Evolutionary conservation across 1,140 invertebrate species (phyloP).

Genomic region (Calephelis nemesis): DNA sequence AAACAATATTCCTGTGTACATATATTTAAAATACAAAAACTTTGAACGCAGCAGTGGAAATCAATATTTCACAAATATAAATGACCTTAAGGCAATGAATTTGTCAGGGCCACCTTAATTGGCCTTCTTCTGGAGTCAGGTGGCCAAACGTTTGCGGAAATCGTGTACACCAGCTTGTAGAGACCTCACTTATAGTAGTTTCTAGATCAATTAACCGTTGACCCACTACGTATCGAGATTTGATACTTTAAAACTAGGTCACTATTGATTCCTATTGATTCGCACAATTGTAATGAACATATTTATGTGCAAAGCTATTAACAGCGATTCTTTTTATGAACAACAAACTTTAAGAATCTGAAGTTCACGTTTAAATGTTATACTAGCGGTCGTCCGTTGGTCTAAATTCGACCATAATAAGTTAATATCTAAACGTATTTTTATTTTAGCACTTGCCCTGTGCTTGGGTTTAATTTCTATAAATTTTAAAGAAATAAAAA

Average conservation of each 20-base stretch:
- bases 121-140: background rate
- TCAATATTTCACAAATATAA: background rate
- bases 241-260: constrained; percentile 41
- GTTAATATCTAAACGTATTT: too few relatives aligned
- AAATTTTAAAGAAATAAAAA: too few relatives aligned
- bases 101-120: background rate
- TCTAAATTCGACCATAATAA: too few relatives aligned
- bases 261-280: constrained; percentile 33
- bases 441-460: too few relatives aligned
- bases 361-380: too few relatives aligned
- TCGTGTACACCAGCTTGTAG: constrained; percentile 33
- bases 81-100: background rate
- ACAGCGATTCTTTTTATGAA: background rate
- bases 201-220: constrained; percentile 53
- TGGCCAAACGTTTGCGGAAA: constrained; percentile 41
- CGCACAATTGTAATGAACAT: constrained; percentile 16
- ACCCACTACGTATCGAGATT: constrained; percentile 51
- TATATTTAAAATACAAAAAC: too few relatives aligned
- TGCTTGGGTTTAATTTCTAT: too few relatives aligned
- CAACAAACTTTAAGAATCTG: background rate
- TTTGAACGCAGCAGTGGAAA: too few relatives aligned
- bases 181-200: constrained; percentile 21
- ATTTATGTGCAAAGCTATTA: constrained; percentile 13
- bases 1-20: too few relatives aligned
- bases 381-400: too few relatives aligned